Conservation (phyloP, 1,140 invertebrate species). For the Campodea augens region DNA sequence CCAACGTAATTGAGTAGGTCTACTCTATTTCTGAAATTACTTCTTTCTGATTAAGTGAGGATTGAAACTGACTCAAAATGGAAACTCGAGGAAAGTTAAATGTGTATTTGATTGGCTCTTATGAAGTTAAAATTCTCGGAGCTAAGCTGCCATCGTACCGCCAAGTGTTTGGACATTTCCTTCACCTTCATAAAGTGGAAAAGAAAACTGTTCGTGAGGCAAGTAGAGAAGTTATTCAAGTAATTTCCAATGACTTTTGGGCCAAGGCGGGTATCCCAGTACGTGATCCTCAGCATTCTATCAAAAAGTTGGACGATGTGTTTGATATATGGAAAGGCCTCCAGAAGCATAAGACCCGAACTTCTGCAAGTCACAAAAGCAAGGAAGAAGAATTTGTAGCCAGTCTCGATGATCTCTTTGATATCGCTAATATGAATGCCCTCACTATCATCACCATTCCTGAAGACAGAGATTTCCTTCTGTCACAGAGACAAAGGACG, state of each 20-base stretch:
- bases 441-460: constrained; percentile 2
- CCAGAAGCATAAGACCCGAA: background rate
- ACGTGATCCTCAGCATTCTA: background rate
- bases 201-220: no score
- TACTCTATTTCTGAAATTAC: no score
- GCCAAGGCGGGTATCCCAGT: background rate
- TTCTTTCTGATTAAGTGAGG: no score
- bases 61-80: no score
- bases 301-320: background rate
- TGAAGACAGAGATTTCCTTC: constrained; percentile 8
- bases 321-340: background rate
- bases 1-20: no score
- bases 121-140: no score
- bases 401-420: constrained; percentile 8
- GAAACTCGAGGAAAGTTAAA: no score
- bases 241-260: background rate
- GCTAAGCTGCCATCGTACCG: no score
- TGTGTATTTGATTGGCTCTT: no score
- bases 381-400: background rate
- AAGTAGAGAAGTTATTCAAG: no score
- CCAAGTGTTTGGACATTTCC: no score
- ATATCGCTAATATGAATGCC: constrained; percentile 7
- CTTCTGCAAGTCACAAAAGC: background rate
- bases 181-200: no score
- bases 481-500: constrained; percentile 2